These are phyloP conservation scores for Aspidiotus rigidus DNA, from an alignment of 2,888 invertebrate genomes.

Conservation along the genomic window DNA sequence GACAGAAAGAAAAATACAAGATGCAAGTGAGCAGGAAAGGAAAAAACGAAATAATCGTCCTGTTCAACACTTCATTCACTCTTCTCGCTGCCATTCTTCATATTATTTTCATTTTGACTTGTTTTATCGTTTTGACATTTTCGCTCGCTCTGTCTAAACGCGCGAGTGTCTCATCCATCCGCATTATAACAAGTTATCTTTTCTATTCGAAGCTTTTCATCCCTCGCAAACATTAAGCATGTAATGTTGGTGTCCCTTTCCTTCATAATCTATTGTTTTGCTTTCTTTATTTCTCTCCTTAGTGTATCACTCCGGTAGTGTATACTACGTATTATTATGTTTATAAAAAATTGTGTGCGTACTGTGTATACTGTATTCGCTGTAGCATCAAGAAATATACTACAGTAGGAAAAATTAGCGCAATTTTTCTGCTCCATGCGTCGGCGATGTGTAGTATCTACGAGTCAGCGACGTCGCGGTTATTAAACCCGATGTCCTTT, in stretches of 20 bases:
- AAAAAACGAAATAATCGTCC: background rate
- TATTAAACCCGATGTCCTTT: constrained; percentile 15
- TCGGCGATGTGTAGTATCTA: constrained; percentile 1
- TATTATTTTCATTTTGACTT: constrained; percentile 25
- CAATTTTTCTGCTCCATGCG: constrained; percentile 18
- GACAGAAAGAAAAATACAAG: too few species aligned
- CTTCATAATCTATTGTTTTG: background rate
- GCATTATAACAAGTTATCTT: constrained; percentile 25
- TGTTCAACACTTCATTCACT: constrained; percentile 1
- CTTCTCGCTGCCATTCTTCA: background rate
- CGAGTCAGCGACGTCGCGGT: constrained; percentile 5
- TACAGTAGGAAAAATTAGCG: constrained; percentile 23
- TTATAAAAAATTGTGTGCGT: background rate
- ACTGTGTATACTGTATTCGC: too few species aligned
- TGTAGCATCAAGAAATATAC: background rate
- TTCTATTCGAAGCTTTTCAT: constrained; percentile 19
- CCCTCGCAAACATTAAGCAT: constrained; percentile 8
- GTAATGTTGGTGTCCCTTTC: background rate
- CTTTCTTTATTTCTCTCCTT: background rate
- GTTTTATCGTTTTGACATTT: constrained; percentile 32
- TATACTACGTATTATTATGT: background rate
- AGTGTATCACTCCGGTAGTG: background rate
- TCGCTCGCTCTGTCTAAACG: constrained; percentile 1
- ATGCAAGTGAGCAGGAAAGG: too few species aligned
- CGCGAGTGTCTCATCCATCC: constrained; percentile 20